A percentile compares a stretch with the other conserved stretches of the same genome.
Conservation (phyloP, 1,140 invertebrate genomes). For the Drosophila leontia region DNA sequence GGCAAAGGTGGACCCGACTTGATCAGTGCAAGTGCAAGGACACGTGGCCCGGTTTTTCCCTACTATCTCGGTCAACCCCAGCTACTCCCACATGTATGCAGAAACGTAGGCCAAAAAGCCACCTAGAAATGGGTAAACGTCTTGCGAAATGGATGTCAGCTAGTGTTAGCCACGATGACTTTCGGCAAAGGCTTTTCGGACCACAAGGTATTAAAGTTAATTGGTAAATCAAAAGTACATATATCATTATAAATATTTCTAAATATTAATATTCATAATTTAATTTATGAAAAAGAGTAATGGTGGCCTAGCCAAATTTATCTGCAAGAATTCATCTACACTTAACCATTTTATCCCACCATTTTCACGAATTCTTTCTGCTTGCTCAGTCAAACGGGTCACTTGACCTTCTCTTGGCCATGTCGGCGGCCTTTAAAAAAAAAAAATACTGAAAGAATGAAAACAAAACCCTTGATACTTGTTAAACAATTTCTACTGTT, state of each 20-base stretch:
- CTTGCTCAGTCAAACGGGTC: constrained; percentile 21
- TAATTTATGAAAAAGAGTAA: background rate
- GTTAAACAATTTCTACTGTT: constrained; percentile 56
- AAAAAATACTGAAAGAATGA: constrained; percentile 17
- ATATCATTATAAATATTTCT: background rate
- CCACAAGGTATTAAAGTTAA: too few relatives aligned
- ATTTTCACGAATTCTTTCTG: background rate
- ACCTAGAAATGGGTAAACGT: constrained; percentile 7
- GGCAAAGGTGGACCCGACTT: constrained; percentile 39
- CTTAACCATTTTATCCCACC: background rate
- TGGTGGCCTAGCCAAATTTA: background rate
- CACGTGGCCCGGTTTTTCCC: background rate
- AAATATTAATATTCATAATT: background rate
- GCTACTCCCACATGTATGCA: background rate
- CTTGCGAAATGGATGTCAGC: background rate
- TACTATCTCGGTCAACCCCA: background rate
- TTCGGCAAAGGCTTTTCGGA: too few relatives aligned
- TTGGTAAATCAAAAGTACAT: background rate
- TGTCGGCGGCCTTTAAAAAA: constrained; percentile 44
- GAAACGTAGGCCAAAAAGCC: background rate
- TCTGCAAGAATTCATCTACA: constrained; percentile 2
- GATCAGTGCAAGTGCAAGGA: constrained; percentile 44
- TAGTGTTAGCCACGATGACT: background rate
- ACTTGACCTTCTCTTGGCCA: constrained; percentile 61
- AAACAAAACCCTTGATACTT: constrained; percentile 58